Evolutionary conservation across 2,797 vertebrate genomes (phyloP).

Genomic region (Cossypha caffra): DNA sequence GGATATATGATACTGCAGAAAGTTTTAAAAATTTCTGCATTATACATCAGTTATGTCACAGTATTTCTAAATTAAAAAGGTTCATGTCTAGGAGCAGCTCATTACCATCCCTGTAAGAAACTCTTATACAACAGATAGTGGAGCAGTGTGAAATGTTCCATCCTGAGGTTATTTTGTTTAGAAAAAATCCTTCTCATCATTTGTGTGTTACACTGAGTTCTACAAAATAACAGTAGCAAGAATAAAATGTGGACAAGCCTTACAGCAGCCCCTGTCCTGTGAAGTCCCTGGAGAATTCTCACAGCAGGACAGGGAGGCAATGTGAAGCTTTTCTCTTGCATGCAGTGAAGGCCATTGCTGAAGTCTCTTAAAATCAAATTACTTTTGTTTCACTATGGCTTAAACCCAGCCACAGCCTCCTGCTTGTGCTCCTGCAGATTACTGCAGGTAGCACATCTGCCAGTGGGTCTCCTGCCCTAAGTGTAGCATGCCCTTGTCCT

Average conservation of each 20-base stretch:
- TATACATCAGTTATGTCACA: neutral
- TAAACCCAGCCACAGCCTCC: neutral
- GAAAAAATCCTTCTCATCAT: neutral
- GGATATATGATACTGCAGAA: neutral
- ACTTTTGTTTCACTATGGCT: neutral
- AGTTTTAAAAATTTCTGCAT: neutral
- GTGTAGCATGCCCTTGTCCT: neutral
- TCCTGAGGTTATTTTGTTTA: neutral
- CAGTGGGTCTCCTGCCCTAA: neutral
- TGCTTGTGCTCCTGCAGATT: neutral
- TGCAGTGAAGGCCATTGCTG: neutral
- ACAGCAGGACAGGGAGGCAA: neutral
- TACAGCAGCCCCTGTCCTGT: neutral
- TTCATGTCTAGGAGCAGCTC: neutral
- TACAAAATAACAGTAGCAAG: neutral
- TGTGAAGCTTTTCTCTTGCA: neutral
- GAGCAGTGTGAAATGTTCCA: neutral
- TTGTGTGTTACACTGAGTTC: neutral
- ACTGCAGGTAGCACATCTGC: neutral
- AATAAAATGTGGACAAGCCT: neutral
- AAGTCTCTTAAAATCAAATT: neutral
- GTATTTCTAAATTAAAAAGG: constrained; percentile 14
- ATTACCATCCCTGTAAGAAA: neutral
- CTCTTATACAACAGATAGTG: neutral
- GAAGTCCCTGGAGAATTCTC: neutral